Base-by-base conservation (phyloP, 2,113 vertebrate species). In the Coregonus clupeaformis region DNA sequence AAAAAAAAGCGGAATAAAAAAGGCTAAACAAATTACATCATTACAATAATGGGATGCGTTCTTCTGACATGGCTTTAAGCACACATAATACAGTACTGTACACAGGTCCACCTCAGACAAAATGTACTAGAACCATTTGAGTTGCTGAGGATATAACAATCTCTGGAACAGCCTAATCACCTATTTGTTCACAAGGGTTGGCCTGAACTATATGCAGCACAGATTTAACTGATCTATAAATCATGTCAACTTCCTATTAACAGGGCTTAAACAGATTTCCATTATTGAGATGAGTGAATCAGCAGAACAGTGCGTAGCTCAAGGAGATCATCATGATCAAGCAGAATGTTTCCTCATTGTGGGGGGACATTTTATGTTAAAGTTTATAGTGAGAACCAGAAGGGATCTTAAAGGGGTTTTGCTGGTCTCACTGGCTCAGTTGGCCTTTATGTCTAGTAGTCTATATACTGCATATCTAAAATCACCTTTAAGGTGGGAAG, bases 11-110 rank as follows among this genome's bases (percentile, higher is more conserved):
- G 5, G 18, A 69, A 68, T 24, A 24, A 29, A 81, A 86, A 87
- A 89, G 82, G 85, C 86, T 85, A 73, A 82, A 89, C 88, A 89
- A 85, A 87, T 84, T 87, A 91, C 84, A 16, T 32, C 25, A 72
- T 81, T 86, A 90, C 86, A 79, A 89, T 67, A 32, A 67, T 88
- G 88, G 11, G 65, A 22, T 12, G 18, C 29, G 6, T 67, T 67
- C 29, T 84, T 82, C 84, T 85, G 84, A 91, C 89, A 88, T 88
- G 87, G 87, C 88, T 91, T 89, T 77, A 85, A 90, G 90, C 88
- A 90, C 85, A 91, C 77, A 88, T 82, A 87, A 84, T 87, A 91
- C 88, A 91, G 86, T 89, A 90, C 89, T 91, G 88, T 91, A 91
- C 90, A 91, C 78, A 87, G 88, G 89, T 90, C 89, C 85, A 78